These are phyloP conservation scores for Pristionchus japonicus DNA, from an alignment of 2,888 invertebrate species.

Conservation along the genomic window DNA sequence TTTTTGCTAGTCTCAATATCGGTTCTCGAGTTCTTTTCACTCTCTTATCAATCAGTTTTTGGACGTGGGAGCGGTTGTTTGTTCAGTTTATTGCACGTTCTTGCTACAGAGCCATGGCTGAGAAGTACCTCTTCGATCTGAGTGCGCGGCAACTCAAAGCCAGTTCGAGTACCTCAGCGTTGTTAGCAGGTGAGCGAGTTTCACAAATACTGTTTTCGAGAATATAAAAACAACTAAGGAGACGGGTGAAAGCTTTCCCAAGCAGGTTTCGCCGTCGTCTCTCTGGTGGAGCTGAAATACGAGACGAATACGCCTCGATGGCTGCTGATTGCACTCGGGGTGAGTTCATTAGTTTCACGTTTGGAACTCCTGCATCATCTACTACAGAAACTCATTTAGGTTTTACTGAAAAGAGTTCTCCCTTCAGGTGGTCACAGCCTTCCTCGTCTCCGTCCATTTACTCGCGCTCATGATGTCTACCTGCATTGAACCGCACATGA, in stretches of 20 bases:
- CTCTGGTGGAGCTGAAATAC: slow-evolving; percentile 93
- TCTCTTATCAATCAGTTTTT: too few relatives aligned
- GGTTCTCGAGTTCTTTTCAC: too few relatives aligned
- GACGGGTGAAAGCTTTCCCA: background rate
- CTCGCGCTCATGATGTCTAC: slow-evolving; percentile 96
- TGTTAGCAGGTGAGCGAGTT: background rate
- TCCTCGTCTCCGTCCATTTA: slow-evolving; percentile 92
- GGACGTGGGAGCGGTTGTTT: too few relatives aligned
- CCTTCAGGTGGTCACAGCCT: slow-evolving; percentile 82
- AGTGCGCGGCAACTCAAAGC: background rate
- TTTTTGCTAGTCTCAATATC: too few relatives aligned
- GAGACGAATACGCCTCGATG: slow-evolving; percentile 82
- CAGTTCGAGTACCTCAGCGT: background rate
- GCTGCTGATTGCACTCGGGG: slow-evolving; percentile 86
- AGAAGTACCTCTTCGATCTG: background rate
- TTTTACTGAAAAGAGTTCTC: too few relatives aligned
- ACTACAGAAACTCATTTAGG: too few relatives aligned
- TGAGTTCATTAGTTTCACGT: background rate
- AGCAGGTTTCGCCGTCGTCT: slow-evolving; percentile 76
- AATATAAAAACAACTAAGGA: background rate
- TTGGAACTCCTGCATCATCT: too few relatives aligned
- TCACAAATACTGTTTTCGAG: background rate
- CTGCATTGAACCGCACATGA: slow-evolving; percentile 92
- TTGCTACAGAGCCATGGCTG: too few relatives aligned
- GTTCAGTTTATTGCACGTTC: too few relatives aligned